Evolutionary conservation across 2,888 invertebrate genomes (phyloP).

Genomic region (Reticulitermes lucifugus): DNA sequence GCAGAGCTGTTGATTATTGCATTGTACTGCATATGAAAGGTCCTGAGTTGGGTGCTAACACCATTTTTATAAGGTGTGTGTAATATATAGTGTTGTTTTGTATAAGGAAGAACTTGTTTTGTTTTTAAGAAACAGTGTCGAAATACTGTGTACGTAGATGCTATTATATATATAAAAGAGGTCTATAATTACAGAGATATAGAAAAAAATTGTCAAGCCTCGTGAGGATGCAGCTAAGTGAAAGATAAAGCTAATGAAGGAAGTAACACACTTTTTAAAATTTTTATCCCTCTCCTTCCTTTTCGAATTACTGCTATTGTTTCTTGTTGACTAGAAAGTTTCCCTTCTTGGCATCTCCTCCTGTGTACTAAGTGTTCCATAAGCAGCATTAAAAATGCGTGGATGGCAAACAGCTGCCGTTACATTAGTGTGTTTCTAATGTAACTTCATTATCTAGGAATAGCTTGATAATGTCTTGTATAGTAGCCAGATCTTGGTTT

Average conservation of each 20-base stretch:
- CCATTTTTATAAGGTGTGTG: constrained; percentile 35
- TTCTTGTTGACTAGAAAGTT: constrained; percentile 24
- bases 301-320: constrained; percentile 16
- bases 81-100: constrained; percentile 36
- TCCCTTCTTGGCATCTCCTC: constrained; percentile 42
- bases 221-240: constrained; percentile 9
- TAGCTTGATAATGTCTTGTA: constrained; percentile 46
- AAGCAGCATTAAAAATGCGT: constrained; percentile 51
- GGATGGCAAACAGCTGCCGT: constrained; percentile 42
- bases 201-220: constrained; percentile 7
- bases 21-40: neutral
- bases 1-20: too few species aligned
- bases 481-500: constrained; percentile 47
- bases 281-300: constrained; percentile 22
- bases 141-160: constrained; percentile 36
- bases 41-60: constrained; percentile 24
- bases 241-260: constrained; percentile 22
- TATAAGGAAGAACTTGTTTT: constrained; percentile 37
- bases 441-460: constrained; percentile 41
- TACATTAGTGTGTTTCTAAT: constrained; percentile 46
- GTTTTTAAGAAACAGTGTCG: constrained; percentile 37
- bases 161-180: constrained; percentile 35
- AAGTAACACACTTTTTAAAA: constrained; percentile 31
- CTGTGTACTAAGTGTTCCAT: constrained; percentile 48
- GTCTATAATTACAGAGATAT: constrained; percentile 16